A percentile compares a stretch with the other conserved stretches of the same genome.
phyloP scores from a whole-genome alignment of 2,797 vertebrate species.

The Eurystomus glaucurus region DNA sequence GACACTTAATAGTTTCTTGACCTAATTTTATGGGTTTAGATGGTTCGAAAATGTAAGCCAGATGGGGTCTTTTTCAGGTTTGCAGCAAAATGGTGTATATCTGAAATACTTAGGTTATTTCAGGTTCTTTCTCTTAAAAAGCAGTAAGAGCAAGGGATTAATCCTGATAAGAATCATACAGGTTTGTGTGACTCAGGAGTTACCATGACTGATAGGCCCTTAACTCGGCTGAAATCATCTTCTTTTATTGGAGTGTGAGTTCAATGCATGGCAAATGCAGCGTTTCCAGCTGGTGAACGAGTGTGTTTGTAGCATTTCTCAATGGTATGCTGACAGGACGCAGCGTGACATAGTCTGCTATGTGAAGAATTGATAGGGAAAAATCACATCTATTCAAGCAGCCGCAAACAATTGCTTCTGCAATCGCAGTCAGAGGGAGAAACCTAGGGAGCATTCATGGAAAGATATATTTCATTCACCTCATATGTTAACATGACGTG shows the following conservation, averaged over 20 bases:
- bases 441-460: neutral
- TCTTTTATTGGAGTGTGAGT: neutral
- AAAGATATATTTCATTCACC: neutral
- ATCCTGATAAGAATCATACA: neutral
- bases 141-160: neutral
- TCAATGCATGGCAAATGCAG: rapidly evolving
- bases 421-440: neutral
- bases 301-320: neutral
- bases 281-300: neutral
- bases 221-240: neutral
- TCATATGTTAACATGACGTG: neutral
- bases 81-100: neutral
- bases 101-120: neutral
- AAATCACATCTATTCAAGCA: neutral
- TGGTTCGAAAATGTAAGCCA: neutral
- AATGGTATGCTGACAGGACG: neutral
- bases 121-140: neutral
- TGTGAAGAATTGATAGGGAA: neutral
- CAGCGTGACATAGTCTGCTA: neutral
- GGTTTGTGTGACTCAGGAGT: neutral
- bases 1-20: neutral
- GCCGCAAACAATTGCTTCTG: neutral
- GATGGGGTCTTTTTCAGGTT: neutral
- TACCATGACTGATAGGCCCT: neutral
- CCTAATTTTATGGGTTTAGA: neutral